Evolutionary conservation across 2,888 invertebrate species (phyloP), one percentile per base, ranked within the genome.

Genomic region (Julus scanicus): DNA sequence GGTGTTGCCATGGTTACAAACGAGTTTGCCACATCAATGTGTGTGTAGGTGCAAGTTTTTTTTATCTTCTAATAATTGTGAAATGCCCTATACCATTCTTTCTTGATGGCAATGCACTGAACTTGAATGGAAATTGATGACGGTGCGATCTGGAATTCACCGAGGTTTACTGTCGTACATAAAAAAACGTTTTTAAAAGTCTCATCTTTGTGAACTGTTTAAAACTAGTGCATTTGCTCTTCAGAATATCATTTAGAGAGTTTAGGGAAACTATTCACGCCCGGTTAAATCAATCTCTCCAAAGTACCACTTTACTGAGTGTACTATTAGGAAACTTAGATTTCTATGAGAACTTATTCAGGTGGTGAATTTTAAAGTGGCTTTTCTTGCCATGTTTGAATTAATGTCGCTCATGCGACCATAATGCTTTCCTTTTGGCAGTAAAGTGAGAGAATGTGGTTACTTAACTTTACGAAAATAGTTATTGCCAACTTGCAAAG

Each of bases 91-190:
- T 63, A 6, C n/a, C 63, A 71, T 20, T 29, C 29, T 71, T 80
- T 37, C 37, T 37, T 9, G 80, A 80, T 80, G 80, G 37, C 8
- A 6, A 71, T 17, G 71, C 29, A 5, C 6, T 71, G 71, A 80
- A 37, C 80, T 8, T 29, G 37, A 80, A 80, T 80, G 80, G 13
- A 80, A 80, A 80, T 80, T 80, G 80, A 80, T 80, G 29, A 80
- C 80, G 29, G 37, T 9, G 8, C 13, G 29, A 29, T 37, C 80
- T 13, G 37, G 80, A 13, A 80, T 80, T 29, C 37, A 37, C 80
- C 20, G 37, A 63, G 63, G n/a, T 63, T 63, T 63, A 63, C 17
- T 63, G 63, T n/a, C n/a, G n/a, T 63, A 63, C 63, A n/a, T 63
- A n/a, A n/a, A 63, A 80, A 71, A 71, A 20, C 71, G 71, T 44